A percentile compares a stretch with the other conserved stretches of the same genome.
Conservation (phyloP, 2,113 vertebrate species). For the Protomyctophum bolini region DNA sequence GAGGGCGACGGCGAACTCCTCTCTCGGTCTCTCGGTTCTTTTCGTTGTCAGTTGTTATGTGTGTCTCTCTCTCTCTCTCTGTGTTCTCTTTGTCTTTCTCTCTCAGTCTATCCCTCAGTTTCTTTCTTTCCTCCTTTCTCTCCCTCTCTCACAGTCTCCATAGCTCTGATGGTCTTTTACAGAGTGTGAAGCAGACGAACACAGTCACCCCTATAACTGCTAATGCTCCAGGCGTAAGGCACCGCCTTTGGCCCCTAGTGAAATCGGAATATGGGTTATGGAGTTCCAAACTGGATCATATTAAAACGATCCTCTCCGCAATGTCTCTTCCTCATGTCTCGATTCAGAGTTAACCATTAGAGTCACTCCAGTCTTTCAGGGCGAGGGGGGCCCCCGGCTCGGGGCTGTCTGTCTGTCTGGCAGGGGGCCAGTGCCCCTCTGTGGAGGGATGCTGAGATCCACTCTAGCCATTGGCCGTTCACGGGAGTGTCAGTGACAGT, state of each 20-base stretch:
- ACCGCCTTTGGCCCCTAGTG: constrained; percentile 68
- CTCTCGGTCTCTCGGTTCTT: constrained; percentile 27
- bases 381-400: constrained; percentile 39
- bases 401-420: constrained; percentile 45
- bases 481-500: constrained; percentile 66
- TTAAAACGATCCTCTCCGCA: constrained; percentile 47
- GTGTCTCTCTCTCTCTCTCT: constrained; percentile 4
- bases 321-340: constrained; percentile 50
- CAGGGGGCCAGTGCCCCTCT: constrained; percentile 64
- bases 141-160: background rate
- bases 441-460: constrained; percentile 63
- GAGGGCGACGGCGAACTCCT: constrained; percentile 58
- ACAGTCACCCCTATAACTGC: constrained; percentile 70
- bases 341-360: constrained; percentile 70
- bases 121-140: background rate
- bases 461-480: constrained; percentile 58
- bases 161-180: constrained; percentile 67
- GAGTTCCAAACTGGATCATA: constrained; percentile 71
- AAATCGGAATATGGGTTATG: constrained; percentile 70
- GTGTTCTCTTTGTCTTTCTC: background rate
- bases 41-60: background rate
- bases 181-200: constrained; percentile 75
- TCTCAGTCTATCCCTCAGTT: background rate
- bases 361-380: constrained; percentile 66
- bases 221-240: constrained; percentile 60